Evolutionary conservation across 2,888 invertebrate species (phyloP), one percentile per base, ranked within the genome.

Genomic region (Lithophane semibrunnea): DNA sequence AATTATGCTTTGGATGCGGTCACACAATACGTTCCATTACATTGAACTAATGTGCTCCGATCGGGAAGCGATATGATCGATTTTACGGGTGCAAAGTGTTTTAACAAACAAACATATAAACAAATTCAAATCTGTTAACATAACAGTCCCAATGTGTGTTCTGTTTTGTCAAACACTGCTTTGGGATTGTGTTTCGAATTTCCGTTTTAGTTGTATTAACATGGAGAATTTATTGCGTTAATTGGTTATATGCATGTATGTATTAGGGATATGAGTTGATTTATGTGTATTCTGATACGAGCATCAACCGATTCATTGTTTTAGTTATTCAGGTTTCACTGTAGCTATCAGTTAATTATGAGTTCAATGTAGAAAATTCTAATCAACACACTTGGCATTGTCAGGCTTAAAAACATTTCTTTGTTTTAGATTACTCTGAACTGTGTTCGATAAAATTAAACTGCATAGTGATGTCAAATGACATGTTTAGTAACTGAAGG

Each of bases 1-100:
- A 94, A 94, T 94, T 93, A 93, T 90, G 89, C 83, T 88, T 82
- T 89, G 87, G 90, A 90, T 90, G 90, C 89, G 90, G 88, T 90
- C 88, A 79, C 89, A 93, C 92, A 94, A 93, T 92, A 92, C 89
- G 91, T 92, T 93, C 92, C 92, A 92, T 93, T 92, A 92, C 92
- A 92, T 91, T 92, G 90, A 91, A 85, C 92, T 92, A 92, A 93
- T 91, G 90, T 86, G 89, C 82, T 87, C 84, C 16, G 86, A 90
- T 86, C 77, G 77, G 79, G 29, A 71, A 63, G 64, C 70, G 81
- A 86, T 86, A 82, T 83, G 76, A 85, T 84, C 78, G 77, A 88
- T 88, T 88, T 82, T 72, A 78, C 68, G 79, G 68, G 56, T 78
- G 77, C 73, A 67, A 77, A 77, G 75, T 85, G 69, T 79, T 83